These are phyloP conservation scores for Danio choprae DNA, from an alignment of 2,797 vertebrate genomes.

Conservation along the genomic window DNA sequence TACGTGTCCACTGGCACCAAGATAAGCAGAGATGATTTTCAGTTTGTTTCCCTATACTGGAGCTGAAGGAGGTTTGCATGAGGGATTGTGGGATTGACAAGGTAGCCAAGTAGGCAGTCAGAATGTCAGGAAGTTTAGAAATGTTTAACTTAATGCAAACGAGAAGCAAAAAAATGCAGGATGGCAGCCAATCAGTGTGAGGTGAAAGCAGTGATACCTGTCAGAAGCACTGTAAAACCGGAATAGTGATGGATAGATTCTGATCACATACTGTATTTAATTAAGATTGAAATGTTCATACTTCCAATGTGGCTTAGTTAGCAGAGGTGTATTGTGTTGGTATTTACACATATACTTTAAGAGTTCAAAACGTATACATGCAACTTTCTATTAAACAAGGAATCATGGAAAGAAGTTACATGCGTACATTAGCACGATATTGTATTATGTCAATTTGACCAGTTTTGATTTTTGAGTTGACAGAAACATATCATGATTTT, in stretches of 20 bases:
- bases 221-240: not conserved
- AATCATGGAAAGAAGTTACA: too few relatives aligned
- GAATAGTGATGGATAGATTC: not conserved
- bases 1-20: not conserved
- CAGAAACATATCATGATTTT: too few relatives aligned
- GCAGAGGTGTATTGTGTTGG: not conserved
- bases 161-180: not conserved
- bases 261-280: not conserved
- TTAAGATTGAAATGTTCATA: not conserved
- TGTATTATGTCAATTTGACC: too few relatives aligned
- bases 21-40: not conserved
- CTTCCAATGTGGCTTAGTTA: not conserved
- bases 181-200: not conserved
- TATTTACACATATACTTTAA: not conserved
- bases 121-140: not conserved
- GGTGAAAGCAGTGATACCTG: not conserved
- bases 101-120: not conserved
- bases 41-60: not conserved
- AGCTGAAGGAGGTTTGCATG: not conserved
- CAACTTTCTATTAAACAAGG: too few relatives aligned
- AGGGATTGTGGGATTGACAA: conserved; percentile 18
- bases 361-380: not conserved
- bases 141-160: not conserved
- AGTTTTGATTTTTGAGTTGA: too few relatives aligned
- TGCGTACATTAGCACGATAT: too few relatives aligned